Evolutionary conservation across 1,140 invertebrate species (phyloP).

Genomic region (Cyphomyrmex costatus): DNA sequence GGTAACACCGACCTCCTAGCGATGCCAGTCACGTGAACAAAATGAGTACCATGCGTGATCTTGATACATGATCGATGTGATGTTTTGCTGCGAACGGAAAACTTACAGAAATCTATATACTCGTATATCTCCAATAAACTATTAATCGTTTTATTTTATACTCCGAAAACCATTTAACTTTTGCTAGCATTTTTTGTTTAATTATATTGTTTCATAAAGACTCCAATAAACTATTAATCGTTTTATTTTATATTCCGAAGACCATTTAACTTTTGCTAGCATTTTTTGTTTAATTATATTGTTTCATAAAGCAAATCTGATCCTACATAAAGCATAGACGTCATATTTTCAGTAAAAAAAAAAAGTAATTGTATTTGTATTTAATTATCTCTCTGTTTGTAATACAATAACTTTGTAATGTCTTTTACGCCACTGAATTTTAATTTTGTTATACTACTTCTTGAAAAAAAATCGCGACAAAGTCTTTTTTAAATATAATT

Average conservation of each 20-base stretch:
- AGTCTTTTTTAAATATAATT: neutral
- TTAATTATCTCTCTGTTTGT: neutral
- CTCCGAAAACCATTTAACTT: too few species aligned
- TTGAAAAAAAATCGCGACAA: neutral
- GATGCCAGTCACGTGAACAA: slow-evolving; percentile 20
- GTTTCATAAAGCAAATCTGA: neutral
- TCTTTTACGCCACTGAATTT: neutral
- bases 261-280: too few species aligned
- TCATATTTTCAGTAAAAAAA: neutral
- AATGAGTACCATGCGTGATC: slow-evolving; percentile 2
- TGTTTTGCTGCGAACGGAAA: neutral
- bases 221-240: too few species aligned
- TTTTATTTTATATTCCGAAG: too few species aligned
- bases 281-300: too few species aligned
- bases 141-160: too few species aligned
- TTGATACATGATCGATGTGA: neutral
- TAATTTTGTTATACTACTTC: neutral
- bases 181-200: too few species aligned
- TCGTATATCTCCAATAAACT: too few species aligned
- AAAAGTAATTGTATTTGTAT: neutral
- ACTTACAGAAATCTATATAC: neutral
- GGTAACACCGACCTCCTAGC: slow-evolving; percentile 13
- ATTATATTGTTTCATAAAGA: too few species aligned
- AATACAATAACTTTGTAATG: neutral
- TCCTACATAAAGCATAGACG: neutral